A percentile compares a stretch with the other conserved stretches of the same genome.
Evolutionary conservation across 2,797 vertebrate species (phyloP).

Genomic region (Falco naumanni): DNA sequence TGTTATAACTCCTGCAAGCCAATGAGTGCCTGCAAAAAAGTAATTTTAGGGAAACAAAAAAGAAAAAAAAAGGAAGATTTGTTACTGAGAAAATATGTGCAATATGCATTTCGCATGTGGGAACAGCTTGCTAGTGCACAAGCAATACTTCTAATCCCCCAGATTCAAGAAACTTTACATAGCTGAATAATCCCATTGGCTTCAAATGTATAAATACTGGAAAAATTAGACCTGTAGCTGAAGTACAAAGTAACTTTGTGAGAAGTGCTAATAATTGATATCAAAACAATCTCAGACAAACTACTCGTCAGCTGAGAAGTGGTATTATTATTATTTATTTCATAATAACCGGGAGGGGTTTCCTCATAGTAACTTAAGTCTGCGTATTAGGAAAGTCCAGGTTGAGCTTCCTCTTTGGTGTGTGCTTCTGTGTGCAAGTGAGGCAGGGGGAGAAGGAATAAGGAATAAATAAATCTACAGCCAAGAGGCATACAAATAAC

Average conservation of each 20-base stretch:
- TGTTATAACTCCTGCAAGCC: conserved; percentile 77
- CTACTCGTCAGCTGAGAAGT: not conserved
- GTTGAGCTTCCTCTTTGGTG: not conserved
- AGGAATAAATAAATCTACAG: not conserved
- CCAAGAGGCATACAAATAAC: not conserved
- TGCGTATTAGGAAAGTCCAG: not conserved
- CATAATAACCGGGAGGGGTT: accelerated
- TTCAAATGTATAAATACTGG: not conserved
- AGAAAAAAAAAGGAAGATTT: not conserved
- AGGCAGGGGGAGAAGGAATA: not conserved
- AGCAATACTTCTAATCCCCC: not conserved
- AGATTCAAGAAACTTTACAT: not conserved
- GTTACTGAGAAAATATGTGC: not conserved
- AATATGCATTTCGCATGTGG: not conserved
- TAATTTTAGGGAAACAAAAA: not conserved
- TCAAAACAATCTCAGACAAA: not conserved
- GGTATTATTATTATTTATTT: not conserved
- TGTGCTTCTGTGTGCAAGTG: not conserved
- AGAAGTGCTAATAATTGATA: not conserved
- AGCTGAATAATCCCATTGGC: not conserved
- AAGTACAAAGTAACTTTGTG: not conserved
- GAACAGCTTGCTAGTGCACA: not conserved
- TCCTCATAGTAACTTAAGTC: not conserved
- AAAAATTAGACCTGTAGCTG: not conserved
- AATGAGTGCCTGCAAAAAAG: conserved; percentile 74